A percentile compares a stretch with the other conserved stretches of the same genome.
These are phyloP conservation scores for Atta texana DNA, from an alignment of 1,140 invertebrate species.

Conservation along the genomic window DNA sequence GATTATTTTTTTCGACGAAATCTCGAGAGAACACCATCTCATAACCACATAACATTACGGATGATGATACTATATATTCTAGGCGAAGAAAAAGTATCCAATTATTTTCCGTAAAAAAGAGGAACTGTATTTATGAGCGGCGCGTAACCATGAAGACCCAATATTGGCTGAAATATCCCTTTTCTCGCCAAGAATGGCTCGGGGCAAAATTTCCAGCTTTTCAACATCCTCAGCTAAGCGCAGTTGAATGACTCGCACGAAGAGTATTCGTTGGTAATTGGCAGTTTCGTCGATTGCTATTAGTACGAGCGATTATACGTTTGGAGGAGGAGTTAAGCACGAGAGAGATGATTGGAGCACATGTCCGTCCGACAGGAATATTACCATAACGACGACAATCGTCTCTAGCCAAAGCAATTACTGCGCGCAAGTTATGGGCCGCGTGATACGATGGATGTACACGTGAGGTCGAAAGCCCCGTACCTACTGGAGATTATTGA, in stretches of 20 bases:
- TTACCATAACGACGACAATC: constrained; percentile 70
- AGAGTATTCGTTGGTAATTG: constrained; percentile 51
- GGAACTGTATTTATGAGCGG: constrained; percentile 27
- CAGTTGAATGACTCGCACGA: background rate
- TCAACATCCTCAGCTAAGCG: background rate
- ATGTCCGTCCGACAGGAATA: constrained; percentile 62
- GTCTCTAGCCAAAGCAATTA: constrained; percentile 68
- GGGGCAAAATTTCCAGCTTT: constrained; percentile 14
- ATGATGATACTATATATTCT: background rate
- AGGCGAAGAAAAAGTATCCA: background rate
- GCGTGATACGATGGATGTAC: constrained; percentile 60
- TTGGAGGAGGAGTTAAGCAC: constrained; percentile 59
- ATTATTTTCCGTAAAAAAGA: constrained; percentile 27
- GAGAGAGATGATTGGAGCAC: constrained; percentile 64
- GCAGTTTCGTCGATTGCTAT: constrained; percentile 56
- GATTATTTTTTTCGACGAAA: constrained; percentile 27
- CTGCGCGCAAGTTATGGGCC: constrained; percentile 66
- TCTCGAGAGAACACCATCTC: background rate
- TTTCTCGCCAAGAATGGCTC: background rate
- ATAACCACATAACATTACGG: constrained; percentile 1
- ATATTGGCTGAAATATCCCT: constrained; percentile 22
- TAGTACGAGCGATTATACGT: constrained; percentile 59
- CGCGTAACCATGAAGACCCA: background rate
- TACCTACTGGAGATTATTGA: constrained; percentile 58
- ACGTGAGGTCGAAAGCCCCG: constrained; percentile 56